Base-by-base conservation (phyloP, 1,140 invertebrate species). In the Procambarus virginalis region DNA sequence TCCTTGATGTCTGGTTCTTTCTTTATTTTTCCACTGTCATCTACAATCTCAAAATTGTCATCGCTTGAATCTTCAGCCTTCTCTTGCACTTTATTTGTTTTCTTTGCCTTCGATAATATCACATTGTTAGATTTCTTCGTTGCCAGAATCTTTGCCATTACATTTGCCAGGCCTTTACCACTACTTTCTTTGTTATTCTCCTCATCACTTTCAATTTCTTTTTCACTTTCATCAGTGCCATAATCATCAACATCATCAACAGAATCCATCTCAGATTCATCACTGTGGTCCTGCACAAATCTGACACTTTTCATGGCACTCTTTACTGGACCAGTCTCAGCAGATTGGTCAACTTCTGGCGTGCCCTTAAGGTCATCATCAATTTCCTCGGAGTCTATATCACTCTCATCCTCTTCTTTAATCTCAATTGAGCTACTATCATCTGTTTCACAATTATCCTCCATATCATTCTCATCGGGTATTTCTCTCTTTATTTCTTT, bases 21-120 rank as follows among this genome's bases (percentile, higher is more conserved):
- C 51, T 64, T 85, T 34, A 85, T 45, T 45, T 77, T 75, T 22
- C 84, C 84, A 9, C 75, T 75, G 51, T 45, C 70, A n/a, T 85
- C 84, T 14, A 85, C 84, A 20, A 85, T 51, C 45, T 85, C 84
- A 85, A 85, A 85, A 45, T 34, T 77, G 51, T 85, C 73, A 45
- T 85, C 84, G 22, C 17, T 34, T 22, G 17, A n/a, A 3, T 22
- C 49, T 17, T 77, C 51, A n/a, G 6, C 55, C 5, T 34, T 55
- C 3, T 85, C 48, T 17, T 3, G 68, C n/a, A 82, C 22, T 48
- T 3, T 64, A 34, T 64, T 68, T n/a, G 76, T 51, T 58, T 55
- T 85, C 84, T 85, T 85, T 58, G 84, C 84, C 34, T 85, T 85
- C 2, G 73, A 77, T 34, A 85, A 77, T 46, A 85, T 85, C 46